These are phyloP conservation scores for Panurus biarmicus DNA, from an alignment of 2,113 vertebrate species.

Conservation along the genomic window DNA sequence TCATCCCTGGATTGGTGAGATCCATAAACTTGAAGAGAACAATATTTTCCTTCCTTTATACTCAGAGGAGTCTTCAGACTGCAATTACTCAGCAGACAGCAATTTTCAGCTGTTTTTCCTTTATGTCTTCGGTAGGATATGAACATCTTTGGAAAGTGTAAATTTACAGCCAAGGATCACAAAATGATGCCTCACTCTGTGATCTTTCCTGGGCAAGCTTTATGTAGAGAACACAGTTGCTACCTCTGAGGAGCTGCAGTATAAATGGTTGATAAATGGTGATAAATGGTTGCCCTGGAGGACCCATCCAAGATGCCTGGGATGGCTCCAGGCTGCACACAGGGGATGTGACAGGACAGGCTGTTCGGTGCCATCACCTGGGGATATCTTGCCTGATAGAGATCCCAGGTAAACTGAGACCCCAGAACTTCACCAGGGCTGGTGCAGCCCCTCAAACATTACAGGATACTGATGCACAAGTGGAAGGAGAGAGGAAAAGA, in stretches of 20 bases:
- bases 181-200: not conserved
- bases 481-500: not conserved
- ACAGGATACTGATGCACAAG: not conserved
- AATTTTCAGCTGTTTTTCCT: not conserved
- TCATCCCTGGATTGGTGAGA: not conserved
- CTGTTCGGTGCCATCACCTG: not conserved
- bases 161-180: not conserved
- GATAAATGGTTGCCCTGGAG: not conserved
- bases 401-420: not conserved
- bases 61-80: not conserved
- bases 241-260: not conserved
- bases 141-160: not conserved
- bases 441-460: not conserved
- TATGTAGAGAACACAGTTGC: not conserved
- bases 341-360: not conserved
- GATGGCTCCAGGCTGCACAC: not conserved
- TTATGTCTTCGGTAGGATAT: not conserved
- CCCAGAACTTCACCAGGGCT: not conserved
- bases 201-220: not conserved
- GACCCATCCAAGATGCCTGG: not conserved
- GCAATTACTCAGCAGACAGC: not conserved
- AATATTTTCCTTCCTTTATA: slow-evolving; percentile 8
- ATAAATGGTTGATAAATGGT: not conserved
- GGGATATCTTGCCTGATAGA: not conserved
- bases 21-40: not conserved